These are phyloP conservation scores for Tipula confusa DNA, from an alignment of 2,888 invertebrate genomes.

Conservation along the genomic window DNA sequence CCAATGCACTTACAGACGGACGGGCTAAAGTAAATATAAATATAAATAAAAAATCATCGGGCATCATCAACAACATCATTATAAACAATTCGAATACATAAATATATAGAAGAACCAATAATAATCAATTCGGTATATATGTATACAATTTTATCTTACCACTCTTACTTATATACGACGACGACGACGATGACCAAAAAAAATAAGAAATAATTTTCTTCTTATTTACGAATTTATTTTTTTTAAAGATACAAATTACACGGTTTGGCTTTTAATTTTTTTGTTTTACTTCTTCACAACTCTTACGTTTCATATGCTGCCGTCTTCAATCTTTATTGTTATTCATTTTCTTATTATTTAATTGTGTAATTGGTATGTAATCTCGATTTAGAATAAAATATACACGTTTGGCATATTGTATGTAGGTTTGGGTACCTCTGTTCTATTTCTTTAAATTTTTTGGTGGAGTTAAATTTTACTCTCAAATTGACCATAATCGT, in stretches of 20 bases:
- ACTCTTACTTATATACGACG: background rate
- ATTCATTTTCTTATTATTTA: background rate
- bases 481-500: background rate
- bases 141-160: background rate
- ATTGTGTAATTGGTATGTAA: slow-evolving; percentile 9
- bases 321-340: slow-evolving; percentile 20
- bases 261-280: background rate
- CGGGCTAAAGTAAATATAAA: background rate
- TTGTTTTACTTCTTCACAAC: background rate
- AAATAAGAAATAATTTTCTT: slow-evolving; percentile 12
- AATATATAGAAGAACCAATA: background rate
- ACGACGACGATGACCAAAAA: background rate
- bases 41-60: background rate
- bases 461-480: background rate
- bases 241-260: background rate
- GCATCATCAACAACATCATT: background rate
- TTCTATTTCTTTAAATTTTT: too few relatives aligned
- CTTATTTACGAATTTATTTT: background rate
- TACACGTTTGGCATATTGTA: background rate
- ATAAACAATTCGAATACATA: background rate
- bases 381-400: background rate
- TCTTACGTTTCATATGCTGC: background rate
- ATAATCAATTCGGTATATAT: background rate
- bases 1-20: too few relatives aligned
- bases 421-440: slow-evolving; percentile 4